Evolutionary conservation across 2,113 vertebrate genomes (phyloP).

Genomic region (Eulemur rufifrons): DNA sequence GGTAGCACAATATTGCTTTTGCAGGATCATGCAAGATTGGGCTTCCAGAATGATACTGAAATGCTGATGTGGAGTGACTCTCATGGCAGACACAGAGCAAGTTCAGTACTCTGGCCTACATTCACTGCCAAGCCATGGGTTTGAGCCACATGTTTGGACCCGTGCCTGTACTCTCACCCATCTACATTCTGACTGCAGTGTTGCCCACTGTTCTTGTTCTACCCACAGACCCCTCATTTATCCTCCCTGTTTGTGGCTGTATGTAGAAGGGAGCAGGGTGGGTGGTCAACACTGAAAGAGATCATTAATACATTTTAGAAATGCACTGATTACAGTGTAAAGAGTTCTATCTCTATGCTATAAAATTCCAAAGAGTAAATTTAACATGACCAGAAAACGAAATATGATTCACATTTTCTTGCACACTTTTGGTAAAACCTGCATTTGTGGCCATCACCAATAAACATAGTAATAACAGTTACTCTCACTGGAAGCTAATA

Average conservation of each 20-base stretch:
- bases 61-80: neutral
- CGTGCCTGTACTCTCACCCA: neutral
- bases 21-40: neutral
- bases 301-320: neutral
- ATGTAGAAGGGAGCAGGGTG: neutral
- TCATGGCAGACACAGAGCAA: neutral
- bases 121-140: neutral
- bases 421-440: neutral
- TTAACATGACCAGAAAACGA: neutral
- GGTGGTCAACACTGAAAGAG: neutral
- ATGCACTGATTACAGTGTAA: neutral
- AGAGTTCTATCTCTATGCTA: neutral
- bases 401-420: neutral
- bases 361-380: neutral
- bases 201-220: neutral
- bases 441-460: neutral
- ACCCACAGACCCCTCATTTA: rapidly evolving
- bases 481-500: neutral
- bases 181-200: neutral
- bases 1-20: neutral
- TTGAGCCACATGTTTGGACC: neutral
- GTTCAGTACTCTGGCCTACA: neutral
- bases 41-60: neutral
- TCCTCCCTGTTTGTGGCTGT: neutral
- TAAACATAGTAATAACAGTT: neutral